A percentile compares a stretch with the other conserved stretches of the same genome.
Conservation (phyloP, 2,888 invertebrate species). For the Acanthoscelides obtectus region DNA sequence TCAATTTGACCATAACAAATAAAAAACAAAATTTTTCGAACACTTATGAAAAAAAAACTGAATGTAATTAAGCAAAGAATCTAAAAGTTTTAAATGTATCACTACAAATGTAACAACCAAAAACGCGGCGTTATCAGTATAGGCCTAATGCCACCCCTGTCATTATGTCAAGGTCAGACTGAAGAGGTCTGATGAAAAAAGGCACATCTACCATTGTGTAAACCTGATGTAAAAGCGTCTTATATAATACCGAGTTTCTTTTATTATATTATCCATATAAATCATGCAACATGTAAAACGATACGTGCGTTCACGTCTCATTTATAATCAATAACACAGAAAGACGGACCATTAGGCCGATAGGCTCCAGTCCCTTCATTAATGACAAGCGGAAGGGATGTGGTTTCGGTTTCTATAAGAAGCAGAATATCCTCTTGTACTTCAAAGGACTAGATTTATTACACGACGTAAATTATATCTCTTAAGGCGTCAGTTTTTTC, state of each 20-base stretch:
- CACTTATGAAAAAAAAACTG: too few species aligned
- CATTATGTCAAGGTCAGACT: neutral
- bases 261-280: neutral
- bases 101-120: too few species aligned
- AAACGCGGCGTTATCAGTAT: too few species aligned
- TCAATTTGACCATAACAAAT: too few species aligned
- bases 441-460: neutral
- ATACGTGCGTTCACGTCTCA: neutral
- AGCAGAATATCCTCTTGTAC: neutral
- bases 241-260: neutral
- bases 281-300: neutral
- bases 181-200: neutral
- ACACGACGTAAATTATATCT: too few species aligned
- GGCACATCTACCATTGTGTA: too few species aligned
- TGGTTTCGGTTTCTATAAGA: neutral
- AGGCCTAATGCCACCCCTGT: neutral
- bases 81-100: too few species aligned
- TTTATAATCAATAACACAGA: neutral
- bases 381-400: neutral
- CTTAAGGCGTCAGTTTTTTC: too few species aligned
- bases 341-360: neutral
- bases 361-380: neutral
- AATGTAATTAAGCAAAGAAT: too few species aligned
- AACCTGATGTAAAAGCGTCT: neutral
- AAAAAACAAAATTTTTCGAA: too few species aligned